Conservation (phyloP, 2,888 invertebrate genomes). For the Limenitis camilla region DNA sequence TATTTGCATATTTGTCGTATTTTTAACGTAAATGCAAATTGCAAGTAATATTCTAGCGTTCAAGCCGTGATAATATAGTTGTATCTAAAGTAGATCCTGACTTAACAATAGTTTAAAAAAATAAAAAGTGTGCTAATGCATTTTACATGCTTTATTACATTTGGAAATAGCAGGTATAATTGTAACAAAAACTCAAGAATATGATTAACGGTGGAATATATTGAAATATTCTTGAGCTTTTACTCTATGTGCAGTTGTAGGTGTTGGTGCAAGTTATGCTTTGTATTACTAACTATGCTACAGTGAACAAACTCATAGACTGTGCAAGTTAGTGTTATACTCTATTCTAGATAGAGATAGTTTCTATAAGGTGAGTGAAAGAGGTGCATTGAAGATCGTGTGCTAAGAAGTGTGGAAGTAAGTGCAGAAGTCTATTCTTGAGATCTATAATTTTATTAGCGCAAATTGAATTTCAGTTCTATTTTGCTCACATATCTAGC, state of each 20-base stretch:
- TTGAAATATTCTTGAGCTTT: slow-evolving; percentile 48
- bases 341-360: slow-evolving; percentile 67
- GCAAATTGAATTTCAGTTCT: not conserved
- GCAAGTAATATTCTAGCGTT: too few relatives aligned
- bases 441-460: slow-evolving; percentile 54
- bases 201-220: slow-evolving; percentile 9
- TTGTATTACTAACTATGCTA: slow-evolving; percentile 53
- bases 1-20: too few relatives aligned
- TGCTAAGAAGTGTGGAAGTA: slow-evolving; percentile 56
- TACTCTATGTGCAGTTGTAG: slow-evolving; percentile 54
- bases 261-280: slow-evolving; percentile 54
- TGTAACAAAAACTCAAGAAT: slow-evolving; percentile 29
- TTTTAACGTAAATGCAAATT: too few relatives aligned
- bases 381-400: slow-evolving; percentile 65
- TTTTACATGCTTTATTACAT: slow-evolving; percentile 20
- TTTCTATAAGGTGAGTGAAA: slow-evolving; percentile 54
- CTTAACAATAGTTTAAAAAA: too few relatives aligned
- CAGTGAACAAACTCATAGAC: slow-evolving; percentile 56
- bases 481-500: not conserved
- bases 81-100: too few relatives aligned
- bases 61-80: too few relatives aligned
- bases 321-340: slow-evolving; percentile 58
- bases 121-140: slow-evolving; percentile 8
- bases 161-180: slow-evolving; percentile 16
- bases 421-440: slow-evolving; percentile 61